These are phyloP conservation scores for Sipha maydis DNA, from an alignment of 2,888 invertebrate genomes.

Conservation along the genomic window DNA sequence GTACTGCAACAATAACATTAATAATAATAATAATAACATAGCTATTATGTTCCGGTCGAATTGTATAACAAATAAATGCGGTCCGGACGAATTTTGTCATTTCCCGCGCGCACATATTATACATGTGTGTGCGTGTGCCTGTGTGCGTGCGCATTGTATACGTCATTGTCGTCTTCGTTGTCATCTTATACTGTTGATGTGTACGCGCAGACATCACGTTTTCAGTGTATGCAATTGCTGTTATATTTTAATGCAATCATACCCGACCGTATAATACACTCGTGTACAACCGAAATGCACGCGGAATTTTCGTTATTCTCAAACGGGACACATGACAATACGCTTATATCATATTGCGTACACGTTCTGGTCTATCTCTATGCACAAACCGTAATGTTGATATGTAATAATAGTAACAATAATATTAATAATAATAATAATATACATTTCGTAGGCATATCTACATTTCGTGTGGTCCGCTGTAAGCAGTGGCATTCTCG, in stretches of 20 bases:
- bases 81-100: conserved; percentile 41
- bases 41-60: conserved; percentile 52
- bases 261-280: no score
- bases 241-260: background rate
- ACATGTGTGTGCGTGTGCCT: no score
- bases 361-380: background rate
- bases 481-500: no score
- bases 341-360: background rate
- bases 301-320: background rate
- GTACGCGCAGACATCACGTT: background rate
- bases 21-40: conserved; percentile 17
- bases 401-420: background rate
- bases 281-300: background rate
- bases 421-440: background rate
- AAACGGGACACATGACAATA: background rate
- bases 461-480: background rate
- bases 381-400: background rate
- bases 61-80: conserved; percentile 37
- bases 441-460: no score
- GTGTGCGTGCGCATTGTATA: background rate
- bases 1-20: conserved; percentile 10
- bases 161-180: background rate
- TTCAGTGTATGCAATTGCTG: background rate
- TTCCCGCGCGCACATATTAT: background rate
- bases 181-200: no score